Conservation (phyloP, 2,797 vertebrate genomes). For the Lutra lutra region DNA sequence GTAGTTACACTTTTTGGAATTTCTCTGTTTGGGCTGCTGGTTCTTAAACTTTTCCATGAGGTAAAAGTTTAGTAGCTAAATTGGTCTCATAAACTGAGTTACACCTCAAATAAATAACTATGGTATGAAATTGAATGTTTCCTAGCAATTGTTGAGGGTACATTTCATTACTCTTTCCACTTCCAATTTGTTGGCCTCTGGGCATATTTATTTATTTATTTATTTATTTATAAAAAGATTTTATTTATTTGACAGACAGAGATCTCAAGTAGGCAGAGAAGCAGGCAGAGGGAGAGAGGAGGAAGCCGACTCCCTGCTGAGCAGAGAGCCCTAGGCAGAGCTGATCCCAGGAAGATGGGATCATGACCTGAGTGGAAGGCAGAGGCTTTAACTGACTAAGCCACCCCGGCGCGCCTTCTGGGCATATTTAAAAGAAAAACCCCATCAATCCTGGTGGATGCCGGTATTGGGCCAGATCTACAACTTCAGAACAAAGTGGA, state of each 20-base stretch:
- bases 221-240: no score
- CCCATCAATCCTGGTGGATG: neutral
- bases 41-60: neutral
- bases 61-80: neutral
- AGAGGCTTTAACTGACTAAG: no score
- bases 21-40: neutral
- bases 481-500: constrained; percentile 39
- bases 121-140: constrained; percentile 10
- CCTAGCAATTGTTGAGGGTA: neutral
- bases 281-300: no score
- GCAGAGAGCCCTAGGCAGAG: no score
- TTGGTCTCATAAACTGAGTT: neutral
- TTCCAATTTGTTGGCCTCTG: constrained; percentile 30
- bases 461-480: constrained; percentile 34
- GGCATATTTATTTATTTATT: neutral
- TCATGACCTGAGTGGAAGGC: no score
- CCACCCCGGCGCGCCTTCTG: neutral
- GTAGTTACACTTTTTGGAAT: neutral
- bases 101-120: neutral
- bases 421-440: constrained; percentile 56
- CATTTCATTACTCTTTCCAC: constrained; percentile 41
- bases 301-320: no score
- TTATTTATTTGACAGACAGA: no score
- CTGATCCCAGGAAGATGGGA: no score
- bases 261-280: no score